These are phyloP conservation scores for Channa striata DNA, from an alignment of 2,797 vertebrate species.

Conservation along the genomic window DNA sequence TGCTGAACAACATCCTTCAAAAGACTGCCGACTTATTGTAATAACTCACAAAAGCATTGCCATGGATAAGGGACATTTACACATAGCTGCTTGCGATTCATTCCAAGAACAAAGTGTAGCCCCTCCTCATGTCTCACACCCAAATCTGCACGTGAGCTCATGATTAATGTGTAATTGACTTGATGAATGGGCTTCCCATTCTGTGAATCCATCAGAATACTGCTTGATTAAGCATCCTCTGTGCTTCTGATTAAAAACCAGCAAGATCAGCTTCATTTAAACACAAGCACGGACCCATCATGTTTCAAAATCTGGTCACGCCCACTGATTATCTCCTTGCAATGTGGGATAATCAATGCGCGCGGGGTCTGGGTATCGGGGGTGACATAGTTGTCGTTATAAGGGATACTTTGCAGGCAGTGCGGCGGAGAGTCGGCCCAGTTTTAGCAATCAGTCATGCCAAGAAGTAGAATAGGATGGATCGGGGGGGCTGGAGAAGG, in stretches of 20 bases:
- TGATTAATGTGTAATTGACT: constrained; percentile 86
- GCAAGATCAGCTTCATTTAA: constrained; percentile 78
- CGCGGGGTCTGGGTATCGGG: constrained; percentile 31
- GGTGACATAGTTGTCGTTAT: constrained; percentile 54
- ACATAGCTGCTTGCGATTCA: constrained; percentile 67
- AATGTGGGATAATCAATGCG: constrained; percentile 71
- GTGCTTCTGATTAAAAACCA: constrained; percentile 79
- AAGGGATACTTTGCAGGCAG: constrained; percentile 59
- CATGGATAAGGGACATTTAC: constrained; percentile 68
- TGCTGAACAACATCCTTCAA: constrained; percentile 56
- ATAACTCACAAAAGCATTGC: constrained; percentile 62
- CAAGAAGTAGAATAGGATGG: constrained; percentile 72
- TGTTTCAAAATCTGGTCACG: constrained; percentile 74
- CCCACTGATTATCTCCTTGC: constrained; percentile 76
- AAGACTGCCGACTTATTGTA: constrained; percentile 37
- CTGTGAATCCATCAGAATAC: constrained; percentile 82
- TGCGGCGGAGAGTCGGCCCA: constrained; percentile 37
- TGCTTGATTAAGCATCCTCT: constrained; percentile 78
- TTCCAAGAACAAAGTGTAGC: constrained; percentile 72
- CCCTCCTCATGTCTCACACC: constrained; percentile 70
- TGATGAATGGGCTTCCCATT: constrained; percentile 83
- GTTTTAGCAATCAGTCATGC: constrained; percentile 77
- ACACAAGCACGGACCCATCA: constrained; percentile 71
- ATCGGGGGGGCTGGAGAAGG: constrained; percentile 56
- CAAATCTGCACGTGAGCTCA: constrained; percentile 72